Percentiles rank a stretch among this genome's conserved stretches.
Evolutionary conservation across 2,888 invertebrate genomes (phyloP).

Genomic region (Eledone cirrhosa): DNA sequence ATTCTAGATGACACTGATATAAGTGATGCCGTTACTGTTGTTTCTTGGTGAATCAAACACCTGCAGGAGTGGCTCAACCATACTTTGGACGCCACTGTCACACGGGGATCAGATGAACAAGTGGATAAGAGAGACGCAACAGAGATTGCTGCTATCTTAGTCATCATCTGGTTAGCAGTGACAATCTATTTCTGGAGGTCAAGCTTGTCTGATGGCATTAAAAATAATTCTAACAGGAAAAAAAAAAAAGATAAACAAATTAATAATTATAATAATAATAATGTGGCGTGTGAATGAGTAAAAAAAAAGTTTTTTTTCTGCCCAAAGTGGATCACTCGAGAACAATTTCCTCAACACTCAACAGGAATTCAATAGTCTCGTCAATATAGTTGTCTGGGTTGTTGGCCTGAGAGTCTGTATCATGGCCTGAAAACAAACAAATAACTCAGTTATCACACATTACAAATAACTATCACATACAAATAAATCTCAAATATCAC

Average conservation of each 20-base stretch:
- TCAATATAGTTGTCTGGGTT: constrained; percentile 89
- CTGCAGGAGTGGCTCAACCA: not conserved
- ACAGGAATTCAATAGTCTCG: constrained; percentile 96
- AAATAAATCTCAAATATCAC: not conserved
- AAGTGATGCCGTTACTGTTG: too few relatives aligned
- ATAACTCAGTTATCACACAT: not conserved
- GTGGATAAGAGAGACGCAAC: not conserved
- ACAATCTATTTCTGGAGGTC: not conserved
- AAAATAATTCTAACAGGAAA: constrained; percentile 1
- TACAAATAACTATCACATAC: not conserved
- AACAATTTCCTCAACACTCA: constrained; percentile 85
- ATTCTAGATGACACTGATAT: too few relatives aligned
- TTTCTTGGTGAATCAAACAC: too few relatives aligned
- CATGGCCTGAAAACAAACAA: constrained; percentile 75
- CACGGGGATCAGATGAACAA: too few relatives aligned
- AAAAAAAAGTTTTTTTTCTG: not conserved
- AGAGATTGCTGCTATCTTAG: not conserved
- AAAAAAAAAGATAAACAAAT: not conserved
- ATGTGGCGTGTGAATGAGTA: too few relatives aligned
- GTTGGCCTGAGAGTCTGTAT: constrained; percentile 91
- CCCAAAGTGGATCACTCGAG: constrained; percentile 56
- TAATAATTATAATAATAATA: too few relatives aligned
- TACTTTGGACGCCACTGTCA: too few relatives aligned
- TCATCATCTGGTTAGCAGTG: constrained; percentile 17
- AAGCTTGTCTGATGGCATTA: not conserved